These are phyloP conservation scores for Tetropium fuscum DNA, from an alignment of 2,888 invertebrate species.

Conservation along the genomic window DNA sequence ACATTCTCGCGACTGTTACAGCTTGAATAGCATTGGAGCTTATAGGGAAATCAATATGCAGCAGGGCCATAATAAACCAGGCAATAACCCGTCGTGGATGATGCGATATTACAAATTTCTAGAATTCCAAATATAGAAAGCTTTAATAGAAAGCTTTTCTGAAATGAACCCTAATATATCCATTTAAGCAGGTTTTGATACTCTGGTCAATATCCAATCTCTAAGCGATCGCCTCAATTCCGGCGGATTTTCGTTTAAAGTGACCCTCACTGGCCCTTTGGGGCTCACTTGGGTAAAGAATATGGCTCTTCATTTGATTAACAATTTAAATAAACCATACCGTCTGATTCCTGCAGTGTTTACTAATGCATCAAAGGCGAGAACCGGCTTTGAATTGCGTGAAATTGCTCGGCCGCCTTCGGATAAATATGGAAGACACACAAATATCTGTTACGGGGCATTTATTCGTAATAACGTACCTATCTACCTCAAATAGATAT, in stretches of 20 bases:
- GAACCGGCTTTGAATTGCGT: neutral
- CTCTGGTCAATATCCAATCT: conserved; percentile 61
- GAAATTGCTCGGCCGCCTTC: conserved; percentile 3
- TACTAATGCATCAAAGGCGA: conserved; percentile 24
- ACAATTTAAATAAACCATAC: conserved; percentile 34
- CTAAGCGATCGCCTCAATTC: conserved; percentile 60
- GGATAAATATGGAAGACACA: conserved; percentile 7
- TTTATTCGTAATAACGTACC: too few species aligned
- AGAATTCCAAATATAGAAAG: conserved; percentile 30
- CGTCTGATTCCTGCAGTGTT: conserved; percentile 8
- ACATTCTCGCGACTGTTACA: neutral
- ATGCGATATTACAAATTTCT: conserved; percentile 23
- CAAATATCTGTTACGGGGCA: conserved; percentile 15
- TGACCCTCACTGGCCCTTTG: conserved; percentile 53
- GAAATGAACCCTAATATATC: conserved; percentile 50
- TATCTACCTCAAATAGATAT: conserved; percentile 15
- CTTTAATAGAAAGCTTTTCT: conserved; percentile 49
- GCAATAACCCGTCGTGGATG: neutral
- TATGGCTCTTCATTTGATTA: conserved; percentile 46
- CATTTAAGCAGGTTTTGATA: conserved; percentile 56
- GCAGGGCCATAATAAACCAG: neutral
- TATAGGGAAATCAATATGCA: neutral
- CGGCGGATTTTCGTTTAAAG: conserved; percentile 59
- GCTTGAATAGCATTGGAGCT: neutral
- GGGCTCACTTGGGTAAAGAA: conserved; percentile 36